phyloP scores from a whole-genome alignment of 2,113 vertebrate species.

The Epinephelus moara region DNA sequence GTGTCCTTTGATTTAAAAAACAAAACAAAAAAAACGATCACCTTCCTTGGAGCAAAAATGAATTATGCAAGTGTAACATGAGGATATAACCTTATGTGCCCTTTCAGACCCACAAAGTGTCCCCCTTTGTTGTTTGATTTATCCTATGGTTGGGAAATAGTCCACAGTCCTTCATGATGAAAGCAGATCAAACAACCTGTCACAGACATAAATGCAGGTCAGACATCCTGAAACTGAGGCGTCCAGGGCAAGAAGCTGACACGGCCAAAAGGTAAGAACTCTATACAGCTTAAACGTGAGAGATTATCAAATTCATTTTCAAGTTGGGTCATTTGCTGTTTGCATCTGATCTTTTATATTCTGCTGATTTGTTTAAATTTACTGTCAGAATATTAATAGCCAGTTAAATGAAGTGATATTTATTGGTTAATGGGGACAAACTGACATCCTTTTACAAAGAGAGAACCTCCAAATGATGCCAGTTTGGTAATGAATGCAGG shows the following conservation, averaged over 20 bases:
- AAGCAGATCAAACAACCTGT: neutral
- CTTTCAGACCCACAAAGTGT: neutral
- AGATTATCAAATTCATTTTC: neutral
- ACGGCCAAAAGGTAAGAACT: constrained; percentile 1
- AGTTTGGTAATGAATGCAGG: neutral
- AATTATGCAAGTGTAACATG: neutral
- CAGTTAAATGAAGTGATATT: neutral
- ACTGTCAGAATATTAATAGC: neutral
- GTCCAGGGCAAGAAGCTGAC: neutral
- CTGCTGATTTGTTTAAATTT: neutral
- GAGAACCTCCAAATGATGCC: neutral
- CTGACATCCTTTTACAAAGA: neutral
- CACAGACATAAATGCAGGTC: constrained; percentile 4
- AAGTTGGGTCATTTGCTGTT: neutral
- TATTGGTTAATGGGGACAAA: neutral
- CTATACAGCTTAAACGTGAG: neutral
- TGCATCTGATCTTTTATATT: neutral
- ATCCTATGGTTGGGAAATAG: neutral
- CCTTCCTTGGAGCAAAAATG: neutral
- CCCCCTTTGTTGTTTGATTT: no score
- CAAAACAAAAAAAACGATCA: neutral
- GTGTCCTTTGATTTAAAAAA: no score
- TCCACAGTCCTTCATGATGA: neutral
- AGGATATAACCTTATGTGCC: neutral
- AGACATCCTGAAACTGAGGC: neutral